Conservation (phyloP, 1,140 invertebrate genomes). For the Hycleus phaleratus region DNA sequence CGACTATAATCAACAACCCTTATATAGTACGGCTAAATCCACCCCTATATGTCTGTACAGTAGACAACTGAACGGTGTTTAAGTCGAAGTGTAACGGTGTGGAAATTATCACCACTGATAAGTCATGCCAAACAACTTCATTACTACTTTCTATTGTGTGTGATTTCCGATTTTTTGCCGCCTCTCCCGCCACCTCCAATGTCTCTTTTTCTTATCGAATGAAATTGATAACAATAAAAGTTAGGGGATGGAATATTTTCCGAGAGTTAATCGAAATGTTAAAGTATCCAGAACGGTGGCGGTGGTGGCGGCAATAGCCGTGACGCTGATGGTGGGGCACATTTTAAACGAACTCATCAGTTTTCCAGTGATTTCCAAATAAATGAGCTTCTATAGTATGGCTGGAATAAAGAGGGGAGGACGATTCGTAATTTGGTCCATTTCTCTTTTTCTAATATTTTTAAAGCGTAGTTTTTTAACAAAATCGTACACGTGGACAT, state of each 20-base stretch:
- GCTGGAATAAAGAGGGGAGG: background rate
- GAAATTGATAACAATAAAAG: slow-evolving; percentile 3
- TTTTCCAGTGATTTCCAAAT: slow-evolving; percentile 28
- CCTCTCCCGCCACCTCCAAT: too few relatives aligned
- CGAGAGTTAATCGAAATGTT: slow-evolving; percentile 31
- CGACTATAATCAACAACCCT: too few relatives aligned
- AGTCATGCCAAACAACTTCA: slow-evolving; percentile 31
- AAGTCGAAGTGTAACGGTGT: slow-evolving; percentile 30
- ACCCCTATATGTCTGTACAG: too few relatives aligned
- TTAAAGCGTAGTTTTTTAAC: too few relatives aligned
- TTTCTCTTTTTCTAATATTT: too few relatives aligned
- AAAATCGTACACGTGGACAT: too few relatives aligned
- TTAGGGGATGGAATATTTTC: slow-evolving; percentile 25
- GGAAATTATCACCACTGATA: slow-evolving; percentile 33
- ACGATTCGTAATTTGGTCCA: slow-evolving; percentile 7
- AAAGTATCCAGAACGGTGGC: slow-evolving; percentile 26
- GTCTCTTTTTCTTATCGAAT: too few relatives aligned
- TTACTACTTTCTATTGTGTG: slow-evolving; percentile 21
- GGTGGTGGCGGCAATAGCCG: slow-evolving; percentile 4
- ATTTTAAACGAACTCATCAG: slow-evolving; percentile 24
- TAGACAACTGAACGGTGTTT: slow-evolving; percentile 5
- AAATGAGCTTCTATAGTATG: slow-evolving; percentile 12
- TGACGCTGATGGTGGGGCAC: too few relatives aligned
- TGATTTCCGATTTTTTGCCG: too few relatives aligned
- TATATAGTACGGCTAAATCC: too few relatives aligned